Percentiles rank a stretch among this genome's conserved stretches.
Conservation (phyloP, 2,113 vertebrate species). For the Eulemur rufifrons region DNA sequence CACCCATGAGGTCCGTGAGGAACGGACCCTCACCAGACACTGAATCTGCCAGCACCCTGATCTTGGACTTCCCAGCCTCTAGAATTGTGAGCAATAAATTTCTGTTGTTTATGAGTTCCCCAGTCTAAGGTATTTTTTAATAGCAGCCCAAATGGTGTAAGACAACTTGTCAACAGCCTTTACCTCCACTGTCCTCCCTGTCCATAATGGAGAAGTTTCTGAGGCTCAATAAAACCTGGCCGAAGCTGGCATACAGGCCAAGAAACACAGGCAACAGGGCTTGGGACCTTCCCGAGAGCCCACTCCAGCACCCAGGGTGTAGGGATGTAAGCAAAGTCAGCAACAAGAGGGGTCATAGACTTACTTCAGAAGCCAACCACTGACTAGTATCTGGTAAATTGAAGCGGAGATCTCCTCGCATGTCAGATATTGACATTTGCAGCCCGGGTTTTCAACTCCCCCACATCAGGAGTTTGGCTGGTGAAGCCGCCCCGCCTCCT, state of each 20-base stretch:
- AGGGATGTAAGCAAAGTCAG: not conserved
- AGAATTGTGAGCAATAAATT: not conserved
- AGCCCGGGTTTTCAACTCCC: not conserved
- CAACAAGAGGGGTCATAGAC: not conserved
- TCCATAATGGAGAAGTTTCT: not conserved
- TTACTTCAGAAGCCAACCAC: not conserved
- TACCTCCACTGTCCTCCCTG: not conserved
- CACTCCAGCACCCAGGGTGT: rapidly evolving
- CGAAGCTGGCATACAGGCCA: not conserved
- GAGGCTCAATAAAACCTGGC: not conserved
- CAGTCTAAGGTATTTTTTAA: not conserved
- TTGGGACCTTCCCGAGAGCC: not conserved
- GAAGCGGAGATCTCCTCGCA: not conserved
- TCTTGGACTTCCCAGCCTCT: not conserved
- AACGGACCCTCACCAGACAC: not conserved
- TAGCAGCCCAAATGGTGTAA: not conserved
- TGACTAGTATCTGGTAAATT: not conserved
- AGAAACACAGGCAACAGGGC: not conserved
- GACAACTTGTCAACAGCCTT: not conserved
- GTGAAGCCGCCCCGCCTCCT: not conserved
- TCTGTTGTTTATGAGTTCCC: not conserved
- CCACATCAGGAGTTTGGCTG: not conserved
- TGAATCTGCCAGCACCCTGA: not conserved
- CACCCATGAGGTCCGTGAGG: not conserved
- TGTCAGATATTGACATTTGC: not conserved